These are phyloP conservation scores for Taenioides sp. DNA, from an alignment of 2,797 vertebrate genomes.

Conservation along the genomic window DNA sequence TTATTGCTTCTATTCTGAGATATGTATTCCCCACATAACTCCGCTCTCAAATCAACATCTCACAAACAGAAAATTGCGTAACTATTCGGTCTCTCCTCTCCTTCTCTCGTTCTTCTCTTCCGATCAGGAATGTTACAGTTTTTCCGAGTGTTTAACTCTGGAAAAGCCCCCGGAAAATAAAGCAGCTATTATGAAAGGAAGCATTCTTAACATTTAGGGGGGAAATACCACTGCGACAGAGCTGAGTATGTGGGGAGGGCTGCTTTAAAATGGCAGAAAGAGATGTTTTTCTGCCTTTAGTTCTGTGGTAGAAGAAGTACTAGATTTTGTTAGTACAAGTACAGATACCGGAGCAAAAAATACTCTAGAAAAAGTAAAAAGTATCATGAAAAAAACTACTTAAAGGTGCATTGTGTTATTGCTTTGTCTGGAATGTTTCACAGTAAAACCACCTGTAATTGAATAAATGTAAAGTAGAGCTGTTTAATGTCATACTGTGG, in stretches of 20 bases:
- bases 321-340: too few species aligned
- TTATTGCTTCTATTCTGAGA: slow-evolving; percentile 30
- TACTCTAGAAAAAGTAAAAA: too few species aligned
- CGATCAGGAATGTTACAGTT: slow-evolving; percentile 42
- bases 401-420: too few species aligned
- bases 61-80: slow-evolving; percentile 65
- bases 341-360: too few species aligned
- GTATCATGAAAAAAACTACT: too few species aligned
- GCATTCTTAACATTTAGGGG: slow-evolving; percentile 46
- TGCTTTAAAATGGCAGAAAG: slow-evolving; percentile 64
- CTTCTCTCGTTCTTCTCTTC: neutral
- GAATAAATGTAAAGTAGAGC: too few species aligned
- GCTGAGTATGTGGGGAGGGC: slow-evolving; percentile 24
- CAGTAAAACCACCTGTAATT: too few species aligned
- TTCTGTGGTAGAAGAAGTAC: slow-evolving; percentile 23
- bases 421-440: too few species aligned
- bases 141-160: slow-evolving; percentile 53
- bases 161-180: slow-evolving; percentile 56
- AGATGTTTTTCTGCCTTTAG: slow-evolving; percentile 26
- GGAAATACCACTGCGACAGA: slow-evolving; percentile 42
- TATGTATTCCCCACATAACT: slow-evolving; percentile 37
- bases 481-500: too few species aligned
- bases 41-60: slow-evolving; percentile 39
- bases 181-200: slow-evolving; percentile 55
- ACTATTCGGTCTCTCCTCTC: slow-evolving; percentile 35